phyloP scores from a whole-genome alignment of 2,888 invertebrate genomes.

The Zhengitettix transpicula region DNA sequence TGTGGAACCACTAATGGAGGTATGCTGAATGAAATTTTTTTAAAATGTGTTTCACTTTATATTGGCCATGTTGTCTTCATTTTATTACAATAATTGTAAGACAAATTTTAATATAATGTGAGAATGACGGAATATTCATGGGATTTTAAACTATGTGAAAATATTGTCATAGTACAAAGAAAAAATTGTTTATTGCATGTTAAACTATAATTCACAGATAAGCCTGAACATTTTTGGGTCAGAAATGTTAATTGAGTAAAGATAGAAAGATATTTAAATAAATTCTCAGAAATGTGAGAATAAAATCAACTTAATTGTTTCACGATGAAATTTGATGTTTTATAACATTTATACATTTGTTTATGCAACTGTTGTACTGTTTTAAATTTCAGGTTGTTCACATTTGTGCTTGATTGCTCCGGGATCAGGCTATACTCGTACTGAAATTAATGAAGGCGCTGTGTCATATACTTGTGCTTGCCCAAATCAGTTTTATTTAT shows the following conservation, averaged over 20 bases:
- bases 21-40: background rate
- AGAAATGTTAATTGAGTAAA: too few species aligned
- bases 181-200: too few species aligned
- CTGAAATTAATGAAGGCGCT: slow-evolving; percentile 55
- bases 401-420: slow-evolving; percentile 38
- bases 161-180: too few species aligned
- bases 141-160: background rate
- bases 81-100: background rate
- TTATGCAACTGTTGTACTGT: background rate
- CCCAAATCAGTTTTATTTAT: slow-evolving; percentile 81
- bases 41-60: too few species aligned
- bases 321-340: too few species aligned
- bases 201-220: too few species aligned
- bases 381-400: slow-evolving; percentile 45
- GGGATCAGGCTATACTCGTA: background rate
- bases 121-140: background rate
- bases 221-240: too few species aligned
- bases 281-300: too few species aligned
- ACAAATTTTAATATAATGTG: background rate
- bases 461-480: slow-evolving; percentile 76
- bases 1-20: slow-evolving; percentile 87
- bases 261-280: too few species aligned
- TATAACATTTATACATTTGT: slow-evolving; percentile 37
- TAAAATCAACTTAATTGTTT: too few species aligned
- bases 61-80: too few species aligned